These are phyloP conservation scores for Nerophis lumbriciformis DNA, from an alignment of 2,113 vertebrate genomes.

Conservation along the genomic window DNA sequence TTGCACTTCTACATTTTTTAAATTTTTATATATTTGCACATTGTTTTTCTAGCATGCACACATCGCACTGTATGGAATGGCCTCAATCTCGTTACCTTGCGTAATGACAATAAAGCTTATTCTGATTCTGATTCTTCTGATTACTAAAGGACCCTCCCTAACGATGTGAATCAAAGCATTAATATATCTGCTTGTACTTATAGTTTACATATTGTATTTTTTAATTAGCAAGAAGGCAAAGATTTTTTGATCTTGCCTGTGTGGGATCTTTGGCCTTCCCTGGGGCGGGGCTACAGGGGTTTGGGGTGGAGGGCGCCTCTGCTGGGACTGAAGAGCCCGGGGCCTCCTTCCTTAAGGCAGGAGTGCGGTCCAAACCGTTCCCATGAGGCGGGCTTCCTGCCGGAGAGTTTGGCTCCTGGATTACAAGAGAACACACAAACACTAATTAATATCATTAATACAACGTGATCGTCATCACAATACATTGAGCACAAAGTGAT, in stretches of 20 bases:
- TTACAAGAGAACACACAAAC: background rate
- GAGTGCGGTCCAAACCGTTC: slow-evolving; percentile 70
- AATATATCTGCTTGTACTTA: too few relatives aligned
- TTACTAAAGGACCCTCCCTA: too few relatives aligned
- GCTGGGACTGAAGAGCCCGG: slow-evolving; percentile 73
- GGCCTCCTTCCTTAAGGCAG: slow-evolving; percentile 62
- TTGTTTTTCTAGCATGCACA: too few relatives aligned
- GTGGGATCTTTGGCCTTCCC: slow-evolving; percentile 72
- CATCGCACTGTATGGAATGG: too few relatives aligned
- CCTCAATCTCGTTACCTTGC: too few relatives aligned
- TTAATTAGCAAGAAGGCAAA: background rate
- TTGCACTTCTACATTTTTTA: too few relatives aligned
- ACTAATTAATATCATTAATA: rapidly evolving
- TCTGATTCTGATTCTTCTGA: too few relatives aligned
- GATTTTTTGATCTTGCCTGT: slow-evolving; percentile 60
- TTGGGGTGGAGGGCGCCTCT: slow-evolving; percentile 68
- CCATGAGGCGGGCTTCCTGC: slow-evolving; percentile 65
- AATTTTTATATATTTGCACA: too few relatives aligned
- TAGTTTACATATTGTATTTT: too few relatives aligned
- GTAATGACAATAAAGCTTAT: too few relatives aligned
- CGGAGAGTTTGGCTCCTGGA: slow-evolving; percentile 80
- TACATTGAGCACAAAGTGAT: too few relatives aligned
- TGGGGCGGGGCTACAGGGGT: slow-evolving; percentile 67
- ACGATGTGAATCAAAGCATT: too few relatives aligned
- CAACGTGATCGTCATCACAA: background rate